phyloP scores from a whole-genome alignment of 2,888 invertebrate genomes.

The Panzeria rudis region DNA sequence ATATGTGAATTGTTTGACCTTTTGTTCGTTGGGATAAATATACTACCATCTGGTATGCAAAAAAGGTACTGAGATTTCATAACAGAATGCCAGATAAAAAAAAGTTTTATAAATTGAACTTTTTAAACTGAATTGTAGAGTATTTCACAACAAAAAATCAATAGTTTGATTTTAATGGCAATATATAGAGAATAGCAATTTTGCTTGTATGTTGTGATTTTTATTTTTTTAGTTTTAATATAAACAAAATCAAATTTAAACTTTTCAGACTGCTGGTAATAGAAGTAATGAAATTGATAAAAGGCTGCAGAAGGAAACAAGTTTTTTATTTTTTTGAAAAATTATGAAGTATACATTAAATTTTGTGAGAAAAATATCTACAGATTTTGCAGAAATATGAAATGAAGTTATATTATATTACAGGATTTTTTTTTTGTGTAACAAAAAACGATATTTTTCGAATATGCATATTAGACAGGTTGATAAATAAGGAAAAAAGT shows the following conservation, averaged over 20 bases:
- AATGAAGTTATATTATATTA: too few relatives aligned
- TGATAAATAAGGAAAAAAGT: too few relatives aligned
- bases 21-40: not conserved
- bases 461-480: too few relatives aligned
- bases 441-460: too few relatives aligned
- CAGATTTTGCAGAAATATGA: too few relatives aligned
- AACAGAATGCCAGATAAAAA: constrained; percentile 34
- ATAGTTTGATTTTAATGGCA: constrained; percentile 35
- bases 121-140: constrained; percentile 24
- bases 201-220: constrained; percentile 17
- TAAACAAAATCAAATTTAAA: constrained; percentile 74
- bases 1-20: too few relatives aligned
- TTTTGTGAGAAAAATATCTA: not conserved
- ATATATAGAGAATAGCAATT: constrained; percentile 16
- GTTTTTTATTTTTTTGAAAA: not conserved
- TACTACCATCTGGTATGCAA: not conserved
- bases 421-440: too few relatives aligned
- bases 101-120: constrained; percentile 35
- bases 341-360: constrained; percentile 4
- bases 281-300: constrained; percentile 49
- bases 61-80: not conserved
- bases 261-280: constrained; percentile 73
- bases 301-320: constrained; percentile 20
- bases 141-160: constrained; percentile 28
- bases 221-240: constrained; percentile 42